Conservation (phyloP, 2,888 invertebrate genomes). For the Tenthredo livida region DNA sequence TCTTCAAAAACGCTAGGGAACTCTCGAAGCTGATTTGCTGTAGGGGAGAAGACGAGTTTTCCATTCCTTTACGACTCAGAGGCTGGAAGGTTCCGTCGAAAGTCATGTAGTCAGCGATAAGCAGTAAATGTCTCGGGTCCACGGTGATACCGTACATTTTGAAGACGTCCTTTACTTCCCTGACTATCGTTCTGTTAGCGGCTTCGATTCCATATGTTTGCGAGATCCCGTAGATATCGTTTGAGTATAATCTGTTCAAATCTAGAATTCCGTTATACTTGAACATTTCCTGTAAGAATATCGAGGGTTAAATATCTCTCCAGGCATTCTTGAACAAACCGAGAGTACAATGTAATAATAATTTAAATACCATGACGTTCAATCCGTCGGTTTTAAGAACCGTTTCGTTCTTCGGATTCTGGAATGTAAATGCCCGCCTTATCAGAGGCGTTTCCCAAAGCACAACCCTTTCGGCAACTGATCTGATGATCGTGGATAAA, state of each 20-base stretch:
- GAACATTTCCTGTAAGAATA: conserved; percentile 86
- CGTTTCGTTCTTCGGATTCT: conserved; percentile 81
- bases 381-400: conserved; percentile 97
- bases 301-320: background rate
- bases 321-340: too few relatives aligned
- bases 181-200: conserved; percentile 92
- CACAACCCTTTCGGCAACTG: conserved; percentile 86
- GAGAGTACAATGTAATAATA: too few relatives aligned
- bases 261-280: conserved; percentile 89
- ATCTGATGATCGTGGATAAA: conserved; percentile 86
- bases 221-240: conserved; percentile 96
- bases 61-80: conserved; percentile 94
- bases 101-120: conserved; percentile 99
- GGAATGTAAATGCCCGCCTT: conserved; percentile 90
- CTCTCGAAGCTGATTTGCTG: conserved; percentile 99
- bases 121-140: conserved; percentile 93
- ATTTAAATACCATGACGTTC: conserved; percentile 91
- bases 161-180: conserved; percentile 97
- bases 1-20: conserved; percentile 90
- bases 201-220: conserved; percentile 98
- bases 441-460: conserved; percentile 91
- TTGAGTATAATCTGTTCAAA: conserved; percentile 91
- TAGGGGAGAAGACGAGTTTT: conserved; percentile 93
- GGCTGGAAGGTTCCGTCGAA: conserved; percentile 94
- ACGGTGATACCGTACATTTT: conserved; percentile 98